phyloP scores from a whole-genome alignment of 2,113 vertebrate species.

The Chloroceryle aenea region DNA sequence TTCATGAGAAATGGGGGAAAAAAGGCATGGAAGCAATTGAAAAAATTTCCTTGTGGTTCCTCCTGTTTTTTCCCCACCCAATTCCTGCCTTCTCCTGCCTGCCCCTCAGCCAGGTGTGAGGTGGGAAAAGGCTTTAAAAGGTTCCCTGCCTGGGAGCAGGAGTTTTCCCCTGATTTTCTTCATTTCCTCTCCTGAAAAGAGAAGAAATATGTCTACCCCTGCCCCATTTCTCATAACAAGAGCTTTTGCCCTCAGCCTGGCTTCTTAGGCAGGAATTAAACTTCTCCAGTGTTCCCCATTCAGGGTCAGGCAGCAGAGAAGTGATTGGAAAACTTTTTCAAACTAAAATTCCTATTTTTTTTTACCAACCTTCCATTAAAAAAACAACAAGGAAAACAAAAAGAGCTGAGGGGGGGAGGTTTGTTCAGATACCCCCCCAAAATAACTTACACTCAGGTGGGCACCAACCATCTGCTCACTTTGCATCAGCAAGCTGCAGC shows the following conservation, averaged over 20 bases:
- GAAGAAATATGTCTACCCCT: background rate
- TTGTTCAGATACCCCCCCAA: background rate
- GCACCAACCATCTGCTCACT: accelerated
- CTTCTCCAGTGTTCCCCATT: accelerated
- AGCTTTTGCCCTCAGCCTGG: background rate
- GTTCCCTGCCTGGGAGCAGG: background rate
- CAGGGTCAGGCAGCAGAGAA: accelerated
- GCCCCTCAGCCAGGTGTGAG: accelerated
- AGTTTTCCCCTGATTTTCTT: background rate
- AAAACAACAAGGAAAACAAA: background rate
- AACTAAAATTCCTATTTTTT: too few species aligned
- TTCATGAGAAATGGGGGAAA: background rate
- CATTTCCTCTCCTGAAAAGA: background rate
- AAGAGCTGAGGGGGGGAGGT: background rate
- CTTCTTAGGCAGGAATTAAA: background rate
- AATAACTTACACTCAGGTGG: background rate
- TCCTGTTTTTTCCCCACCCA: background rate
- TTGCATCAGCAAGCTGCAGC: background rate
- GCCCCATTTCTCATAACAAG: background rate
- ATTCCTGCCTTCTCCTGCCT: background rate
- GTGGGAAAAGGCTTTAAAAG: background rate
- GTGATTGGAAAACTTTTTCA: background rate
- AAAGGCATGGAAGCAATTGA: background rate
- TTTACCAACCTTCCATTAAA: too few species aligned
- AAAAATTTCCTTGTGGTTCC: background rate